Evolutionary conservation across 2,797 vertebrate genomes (phyloP).

Genomic region (Eurystomus glaucurus): DNA sequence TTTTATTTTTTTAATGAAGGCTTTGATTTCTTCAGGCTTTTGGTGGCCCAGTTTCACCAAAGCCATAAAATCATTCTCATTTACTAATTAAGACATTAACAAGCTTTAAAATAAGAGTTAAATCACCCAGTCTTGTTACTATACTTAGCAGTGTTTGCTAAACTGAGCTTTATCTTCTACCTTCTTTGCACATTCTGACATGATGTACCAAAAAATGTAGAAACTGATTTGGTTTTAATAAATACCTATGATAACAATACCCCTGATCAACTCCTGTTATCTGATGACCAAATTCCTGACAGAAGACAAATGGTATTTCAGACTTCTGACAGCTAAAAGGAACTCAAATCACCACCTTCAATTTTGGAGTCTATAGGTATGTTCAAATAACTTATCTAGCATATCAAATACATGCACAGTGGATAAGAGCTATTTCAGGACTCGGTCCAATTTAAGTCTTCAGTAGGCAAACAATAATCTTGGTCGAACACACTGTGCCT

Average conservation of each 20-base stretch:
- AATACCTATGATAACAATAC: not conserved
- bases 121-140: not conserved
- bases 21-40: slow-evolving; percentile 29
- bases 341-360: not conserved
- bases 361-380: not conserved
- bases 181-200: not conserved
- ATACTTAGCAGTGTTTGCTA: not conserved
- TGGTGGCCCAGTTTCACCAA: not conserved
- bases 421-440: not conserved
- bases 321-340: not conserved
- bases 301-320: not conserved
- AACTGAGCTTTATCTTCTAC: not conserved
- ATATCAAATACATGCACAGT: not conserved
- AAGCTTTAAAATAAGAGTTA: not conserved
- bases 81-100: not conserved
- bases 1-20: not conserved
- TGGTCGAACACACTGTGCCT: not conserved
- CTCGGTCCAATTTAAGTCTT: not conserved
- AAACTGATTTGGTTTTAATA: not conserved
- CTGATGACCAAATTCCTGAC: not conserved
- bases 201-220: not conserved
- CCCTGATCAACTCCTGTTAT: not conserved
- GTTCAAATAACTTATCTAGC: not conserved
- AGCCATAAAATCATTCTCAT: not conserved
- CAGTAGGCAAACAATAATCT: not conserved